Evolutionary conservation across 2,888 invertebrate genomes (phyloP).

Genomic region (Seira ritae): DNA sequence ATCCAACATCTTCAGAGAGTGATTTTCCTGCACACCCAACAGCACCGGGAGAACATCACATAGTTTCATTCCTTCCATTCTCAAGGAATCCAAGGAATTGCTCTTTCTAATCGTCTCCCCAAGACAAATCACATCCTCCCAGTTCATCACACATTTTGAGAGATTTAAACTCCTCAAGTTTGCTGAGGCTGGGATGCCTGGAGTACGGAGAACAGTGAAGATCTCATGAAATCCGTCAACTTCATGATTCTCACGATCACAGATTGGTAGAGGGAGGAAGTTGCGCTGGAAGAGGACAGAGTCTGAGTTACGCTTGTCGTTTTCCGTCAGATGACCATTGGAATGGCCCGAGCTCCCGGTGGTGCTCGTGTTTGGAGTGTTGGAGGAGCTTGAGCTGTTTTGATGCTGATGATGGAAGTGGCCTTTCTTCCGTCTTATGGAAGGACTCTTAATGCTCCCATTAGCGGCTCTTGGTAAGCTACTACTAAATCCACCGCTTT

Average conservation of each 20-base stretch:
- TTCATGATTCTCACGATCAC: slow-evolving; percentile 75
- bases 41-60: slow-evolving; percentile 79
- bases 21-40: slow-evolving; percentile 78
- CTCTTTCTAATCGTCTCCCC: slow-evolving; percentile 78
- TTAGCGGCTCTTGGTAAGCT: slow-evolving; percentile 60
- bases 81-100: slow-evolving; percentile 78
- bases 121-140: slow-evolving; percentile 76
- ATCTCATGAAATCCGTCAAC: slow-evolving; percentile 77
- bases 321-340: slow-evolving; percentile 66
- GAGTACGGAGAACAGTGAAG: slow-evolving; percentile 77
- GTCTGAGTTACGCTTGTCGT: slow-evolving; percentile 79
- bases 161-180: slow-evolving; percentile 79
- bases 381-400: slow-evolving; percentile 75
- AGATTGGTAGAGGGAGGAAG: slow-evolving; percentile 78
- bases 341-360: slow-evolving; percentile 70
- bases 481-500: slow-evolving; percentile 61
- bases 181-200: slow-evolving; percentile 75
- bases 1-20: slow-evolving; percentile 78
- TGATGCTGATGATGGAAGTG: slow-evolving; percentile 36
- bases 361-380: slow-evolving; percentile 76
- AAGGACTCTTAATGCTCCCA: slow-evolving; percentile 70
- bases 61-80: slow-evolving; percentile 79
- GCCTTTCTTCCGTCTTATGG: slow-evolving; percentile 68
- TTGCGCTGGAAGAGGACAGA: slow-evolving; percentile 78
- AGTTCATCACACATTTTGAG: slow-evolving; percentile 78